Base-by-base conservation (phyloP, 2,797 vertebrate genomes). In the Anisognathus igniventris region DNA sequence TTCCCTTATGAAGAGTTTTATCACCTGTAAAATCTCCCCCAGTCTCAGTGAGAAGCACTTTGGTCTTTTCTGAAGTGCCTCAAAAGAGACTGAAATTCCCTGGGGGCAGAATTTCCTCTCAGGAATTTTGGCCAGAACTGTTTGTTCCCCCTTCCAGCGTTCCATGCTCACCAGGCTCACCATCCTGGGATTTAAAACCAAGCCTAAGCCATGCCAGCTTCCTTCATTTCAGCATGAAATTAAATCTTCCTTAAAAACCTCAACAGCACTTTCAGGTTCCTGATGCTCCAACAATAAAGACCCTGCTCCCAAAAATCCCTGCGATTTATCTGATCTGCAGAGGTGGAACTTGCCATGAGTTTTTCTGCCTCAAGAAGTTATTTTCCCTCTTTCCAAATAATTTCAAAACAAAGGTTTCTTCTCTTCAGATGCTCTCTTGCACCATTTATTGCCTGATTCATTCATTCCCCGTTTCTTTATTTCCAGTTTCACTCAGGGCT, bases 81-180 rank as follows among this genome's bases (percentile, higher is more conserved):
- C 50, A 47, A 42, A 33, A 66, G 14, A 67, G 37, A 25, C 37
- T 39, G 30, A 48, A 74, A 61, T 39, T 79, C 76, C 54, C 44
- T 0, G 1, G 1, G 1, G 78, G 14, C 2, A 47, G 12, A 10
- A 24, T 35, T 50, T 45, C 70, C 37, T 61, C 35, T 18, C 25
- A 51, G 25, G 12, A 54, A 61, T 86, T 71, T 33, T 33, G 57
- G 11, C 17, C 53, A 74, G 28, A 50, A 44, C 0, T 2, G 27
- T 40, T 18, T 61, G 25, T 66, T 53, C n/a, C 12, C 14, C 9
- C 4, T 45, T 42, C 27, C 73, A 71, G 68, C 47, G 4, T 21
- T 33, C 24, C 21, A 37, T 2, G 7, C n/a, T 75, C 47, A 48
- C 7, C 22, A 22, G 12, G 12, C 35, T 15, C 45, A 64, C 14